Evolutionary conservation across 2,888 invertebrate genomes (phyloP).

Genomic region (Platycheirus albimanus): DNA sequence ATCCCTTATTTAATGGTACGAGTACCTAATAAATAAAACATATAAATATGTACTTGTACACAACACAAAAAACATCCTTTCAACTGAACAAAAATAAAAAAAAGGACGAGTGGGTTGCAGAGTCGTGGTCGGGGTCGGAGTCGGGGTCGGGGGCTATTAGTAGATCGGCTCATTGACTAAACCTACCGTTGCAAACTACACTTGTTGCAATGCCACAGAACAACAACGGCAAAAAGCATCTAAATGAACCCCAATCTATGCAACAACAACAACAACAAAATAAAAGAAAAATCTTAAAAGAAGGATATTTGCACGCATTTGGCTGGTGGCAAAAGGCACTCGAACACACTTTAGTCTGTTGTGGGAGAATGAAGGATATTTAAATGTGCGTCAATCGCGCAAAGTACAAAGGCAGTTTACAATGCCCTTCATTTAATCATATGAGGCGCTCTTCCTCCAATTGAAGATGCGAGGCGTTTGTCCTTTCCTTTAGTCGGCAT

Average conservation of each 20-base stretch:
- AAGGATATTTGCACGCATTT: slow-evolving; percentile 67
- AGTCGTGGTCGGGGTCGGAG: background rate
- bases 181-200: slow-evolving; percentile 45
- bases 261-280: too few species aligned
- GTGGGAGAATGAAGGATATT: slow-evolving; percentile 64
- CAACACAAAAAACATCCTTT: slow-evolving; percentile 31
- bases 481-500: slow-evolving; percentile 72
- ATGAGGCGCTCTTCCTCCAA: slow-evolving; percentile 68
- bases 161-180: slow-evolving; percentile 59
- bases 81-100: slow-evolving; percentile 7
- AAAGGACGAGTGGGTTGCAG: slow-evolving; percentile 12
- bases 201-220: slow-evolving; percentile 70
- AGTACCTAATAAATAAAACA: slow-evolving; percentile 35
- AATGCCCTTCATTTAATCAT: slow-evolving; percentile 74
- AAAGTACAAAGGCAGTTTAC: slow-evolving; percentile 74
- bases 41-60: background rate
- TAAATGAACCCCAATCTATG: slow-evolving; percentile 13
- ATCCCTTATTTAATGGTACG: too few species aligned
- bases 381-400: slow-evolving; percentile 71
- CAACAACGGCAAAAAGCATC: slow-evolving; percentile 11
- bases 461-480: slow-evolving; percentile 71
- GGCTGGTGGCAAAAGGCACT: slow-evolving; percentile 56
- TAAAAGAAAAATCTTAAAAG: slow-evolving; percentile 27
- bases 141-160: slow-evolving; percentile 22
- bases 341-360: slow-evolving; percentile 69